These are phyloP conservation scores for Carlito syrichta DNA, from an alignment of 2,113 vertebrate genomes.

Conservation along the genomic window DNA sequence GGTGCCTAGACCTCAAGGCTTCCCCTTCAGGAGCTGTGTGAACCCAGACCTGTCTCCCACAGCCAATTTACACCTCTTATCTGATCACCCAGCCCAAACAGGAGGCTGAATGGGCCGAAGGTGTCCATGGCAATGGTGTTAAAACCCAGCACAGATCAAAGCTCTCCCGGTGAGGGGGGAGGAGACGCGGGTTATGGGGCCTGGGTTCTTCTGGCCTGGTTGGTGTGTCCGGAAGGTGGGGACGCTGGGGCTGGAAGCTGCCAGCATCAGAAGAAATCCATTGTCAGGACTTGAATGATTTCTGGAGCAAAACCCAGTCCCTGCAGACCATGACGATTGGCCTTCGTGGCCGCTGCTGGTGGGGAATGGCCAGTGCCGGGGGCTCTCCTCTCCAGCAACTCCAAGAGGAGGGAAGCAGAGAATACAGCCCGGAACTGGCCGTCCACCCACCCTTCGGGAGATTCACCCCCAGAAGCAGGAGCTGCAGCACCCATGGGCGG, in stretches of 20 bases:
- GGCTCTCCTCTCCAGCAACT: constrained; percentile 68
- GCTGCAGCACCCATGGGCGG: not conserved
- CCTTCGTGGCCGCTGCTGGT: not conserved
- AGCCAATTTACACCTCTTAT: constrained; percentile 72
- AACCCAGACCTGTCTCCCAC: constrained; percentile 19
- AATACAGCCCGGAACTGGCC: too few relatives aligned
- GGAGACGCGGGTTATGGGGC: not conserved
- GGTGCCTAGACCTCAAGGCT: not conserved
- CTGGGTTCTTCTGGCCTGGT: not conserved
- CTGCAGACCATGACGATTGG: not conserved
- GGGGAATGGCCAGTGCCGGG: constrained; percentile 57
- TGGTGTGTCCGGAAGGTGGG: not conserved
- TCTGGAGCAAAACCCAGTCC: not conserved
- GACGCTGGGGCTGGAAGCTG: not conserved
- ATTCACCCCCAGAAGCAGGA: constrained; percentile 19
- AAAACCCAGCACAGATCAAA: constrained; percentile 58
- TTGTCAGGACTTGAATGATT: not conserved
- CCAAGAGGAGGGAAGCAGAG: too few relatives aligned
- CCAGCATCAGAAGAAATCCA: constrained; percentile 6
- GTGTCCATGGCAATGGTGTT: constrained; percentile 59
- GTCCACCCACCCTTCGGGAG: not conserved
- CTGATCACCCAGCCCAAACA: constrained; percentile 52
- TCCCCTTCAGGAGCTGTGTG: constrained; percentile 29
- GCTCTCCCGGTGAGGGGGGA: not conserved
- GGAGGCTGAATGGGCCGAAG: constrained; percentile 24